Evolutionary conservation across 2,888 invertebrate species (phyloP), one percentile per base, ranked within the genome.

Genomic region (Volucella bombylans): DNA sequence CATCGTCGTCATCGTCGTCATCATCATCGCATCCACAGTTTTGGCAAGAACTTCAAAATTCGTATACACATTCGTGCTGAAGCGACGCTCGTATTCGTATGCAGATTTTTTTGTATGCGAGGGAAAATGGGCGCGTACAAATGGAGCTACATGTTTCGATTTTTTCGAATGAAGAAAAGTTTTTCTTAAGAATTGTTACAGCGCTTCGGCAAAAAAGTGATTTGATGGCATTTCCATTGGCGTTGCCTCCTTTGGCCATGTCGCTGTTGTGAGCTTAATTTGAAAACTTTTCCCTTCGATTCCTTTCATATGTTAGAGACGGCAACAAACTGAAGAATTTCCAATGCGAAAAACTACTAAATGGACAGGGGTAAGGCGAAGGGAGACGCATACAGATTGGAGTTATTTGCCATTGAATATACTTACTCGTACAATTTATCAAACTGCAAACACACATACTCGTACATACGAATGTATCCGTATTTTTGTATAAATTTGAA

Each of bases 271-370:
- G 59, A 41, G 74, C 50, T 78, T 83, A 83, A 83, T 83, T 83
- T 80, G 74, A 80, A 83, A 83, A 83, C 69, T 83, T 83, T 79
- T 74, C 74, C 57, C 50, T 79, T 69, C 79, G 59, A 74, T 79
- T 83, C 68, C 55, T 57, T 80, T 80, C 74, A 80, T 52, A 83
- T 76, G 76, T 71, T 69, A 74, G 41, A 43, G 68, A 61, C 52
- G 62, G 64, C 47, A 50, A 23, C 55, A 39, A 73, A 55, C 45
- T 12, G 73, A 68, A 61, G 12, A 45, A 64, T 54, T 74, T 79
- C 61, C 69, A 69, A 83, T 83, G 41, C 73, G 59, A 52, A 65
- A 50, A 62, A 47, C 77, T 55, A 55, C 62, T 54, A 18, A 76
- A 49, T 65, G 43, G 38, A 15, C 49, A 65, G 43, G 67, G 43